Base-by-base conservation (phyloP, 2,888 invertebrate species). In the Macrosoma leucophasiata region DNA sequence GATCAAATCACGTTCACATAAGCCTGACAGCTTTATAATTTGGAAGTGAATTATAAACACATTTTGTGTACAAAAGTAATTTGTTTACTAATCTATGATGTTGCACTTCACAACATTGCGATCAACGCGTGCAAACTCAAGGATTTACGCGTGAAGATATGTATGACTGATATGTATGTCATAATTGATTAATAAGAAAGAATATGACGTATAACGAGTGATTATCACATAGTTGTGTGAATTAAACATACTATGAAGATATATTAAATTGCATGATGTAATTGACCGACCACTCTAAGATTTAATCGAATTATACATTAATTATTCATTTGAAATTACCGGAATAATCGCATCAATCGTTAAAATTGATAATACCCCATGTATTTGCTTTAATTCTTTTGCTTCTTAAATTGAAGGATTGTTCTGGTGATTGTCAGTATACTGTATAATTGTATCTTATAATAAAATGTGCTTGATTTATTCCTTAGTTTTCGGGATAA, bases 401-500 rank as follows among this genome's bases (percentile, higher is more conserved):
- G n/a, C n/a, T n/a, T n/a, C n/a, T n/a, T n/a, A n/a, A n/a, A n/a
- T n/a, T n/a, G n/a, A n/a, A n/a, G n/a, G 11, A 36, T 36, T 36
- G 2, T 22, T 32, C 25, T 33, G 15, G 32, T 32, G 13, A 18
- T 25, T n/a, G 21, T 15, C 11, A 33, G 9, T 25, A 20, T 32
- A 32, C 11, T 41, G 28, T 37, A 37, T 27, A 19, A 31, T 29
- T 31, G 18, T 26, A 13, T 12, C 26, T 31, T 33, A 29, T 37
- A 23, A 39, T 77, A 75, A 73, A 71, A 52, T 56, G 57, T 73
- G 73, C 78, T 78, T 81, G 70, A 61, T 79, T 79, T 81, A 78
- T 85, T 84, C 77, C 77, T 84, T 88, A 91, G 91, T 90, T 89
- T 89, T 87, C 89, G 90, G 90, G 91, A 91, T 88, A 91, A 91